Evolutionary conservation across 2,797 vertebrate genomes (phyloP).

Genomic region (Spheniscus humboldti): DNA sequence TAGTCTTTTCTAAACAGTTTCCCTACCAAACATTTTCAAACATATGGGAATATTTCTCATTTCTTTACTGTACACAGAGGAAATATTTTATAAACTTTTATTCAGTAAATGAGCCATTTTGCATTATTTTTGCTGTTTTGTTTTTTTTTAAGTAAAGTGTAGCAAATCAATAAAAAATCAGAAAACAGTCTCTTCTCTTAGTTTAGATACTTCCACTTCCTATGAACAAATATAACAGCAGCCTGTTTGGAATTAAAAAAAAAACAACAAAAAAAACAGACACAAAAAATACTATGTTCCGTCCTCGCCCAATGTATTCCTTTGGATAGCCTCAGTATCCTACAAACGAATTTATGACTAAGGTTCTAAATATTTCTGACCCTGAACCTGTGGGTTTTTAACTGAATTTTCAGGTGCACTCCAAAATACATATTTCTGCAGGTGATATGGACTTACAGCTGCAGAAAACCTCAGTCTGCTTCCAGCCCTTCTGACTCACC

Average conservation of each 20-base stretch:
- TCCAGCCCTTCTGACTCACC: not conserved
- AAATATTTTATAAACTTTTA: not conserved
- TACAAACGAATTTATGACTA: not conserved
- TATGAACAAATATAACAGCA: not conserved
- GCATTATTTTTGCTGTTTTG: not conserved
- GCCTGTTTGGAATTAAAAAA: not conserved
- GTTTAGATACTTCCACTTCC: not conserved
- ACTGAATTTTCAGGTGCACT: not conserved
- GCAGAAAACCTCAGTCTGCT: not conserved
- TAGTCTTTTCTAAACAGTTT: not conserved
- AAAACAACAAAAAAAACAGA: not conserved
- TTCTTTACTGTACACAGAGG: not conserved
- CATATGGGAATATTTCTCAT: not conserved
- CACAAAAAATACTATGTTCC: not conserved
- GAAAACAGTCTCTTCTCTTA: not conserved
- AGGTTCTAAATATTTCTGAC: not conserved
- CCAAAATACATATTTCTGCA: not conserved
- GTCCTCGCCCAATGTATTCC: not conserved
- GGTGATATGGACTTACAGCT: not conserved
- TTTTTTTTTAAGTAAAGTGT: not conserved
- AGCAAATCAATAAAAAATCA: not conserved
- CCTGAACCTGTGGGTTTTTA: not conserved
- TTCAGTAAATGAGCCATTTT: not conserved
- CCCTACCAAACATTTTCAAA: not conserved
- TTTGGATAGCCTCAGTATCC: not conserved